These are phyloP conservation scores for Formica aserva DNA, from an alignment of 2,888 invertebrate genomes.

Conservation along the genomic window DNA sequence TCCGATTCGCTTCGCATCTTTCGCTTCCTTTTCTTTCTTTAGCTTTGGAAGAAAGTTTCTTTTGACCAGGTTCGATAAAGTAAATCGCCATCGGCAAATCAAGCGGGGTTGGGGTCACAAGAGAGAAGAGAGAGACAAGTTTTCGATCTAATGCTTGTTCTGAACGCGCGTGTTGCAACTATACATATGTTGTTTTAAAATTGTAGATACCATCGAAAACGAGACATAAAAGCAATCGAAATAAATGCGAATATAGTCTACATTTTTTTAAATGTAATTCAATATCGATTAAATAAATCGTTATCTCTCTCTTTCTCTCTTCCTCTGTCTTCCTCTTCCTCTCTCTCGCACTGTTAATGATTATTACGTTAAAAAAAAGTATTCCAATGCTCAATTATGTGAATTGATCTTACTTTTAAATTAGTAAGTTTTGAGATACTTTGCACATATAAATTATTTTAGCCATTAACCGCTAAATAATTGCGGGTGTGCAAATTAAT, in stretches of 20 bases:
- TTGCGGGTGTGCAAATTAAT: neutral
- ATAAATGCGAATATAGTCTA: neutral
- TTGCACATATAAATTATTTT: neutral
- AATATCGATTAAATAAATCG: neutral
- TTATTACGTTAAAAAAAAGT: neutral
- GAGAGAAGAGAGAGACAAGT: neutral
- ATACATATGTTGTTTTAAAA: neutral
- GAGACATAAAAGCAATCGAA: neutral
- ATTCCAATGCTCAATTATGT: too few species aligned
- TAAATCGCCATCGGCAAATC: slow-evolving; percentile 36
- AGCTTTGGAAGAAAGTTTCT: slow-evolving; percentile 45
- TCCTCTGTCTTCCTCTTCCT: too few species aligned
- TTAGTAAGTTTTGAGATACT: neutral
- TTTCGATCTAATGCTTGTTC: slow-evolving; percentile 5
- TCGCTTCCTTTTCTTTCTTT: slow-evolving; percentile 43
- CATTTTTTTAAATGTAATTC: neutral
- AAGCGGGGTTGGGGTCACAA: neutral
- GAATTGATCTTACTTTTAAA: neutral
- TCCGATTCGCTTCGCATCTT: slow-evolving; percentile 40
- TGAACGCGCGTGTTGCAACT: neutral
- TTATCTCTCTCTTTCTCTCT: neutral
- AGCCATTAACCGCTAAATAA: neutral
- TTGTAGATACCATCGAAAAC: neutral
- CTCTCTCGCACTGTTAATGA: neutral
- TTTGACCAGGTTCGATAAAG: slow-evolving; percentile 43